Percentiles rank a stretch among this genome's conserved stretches.
These are phyloP conservation scores for Corella eumyota DNA, from an alignment of 23 tunicate species.

Conservation along the genomic window DNA sequence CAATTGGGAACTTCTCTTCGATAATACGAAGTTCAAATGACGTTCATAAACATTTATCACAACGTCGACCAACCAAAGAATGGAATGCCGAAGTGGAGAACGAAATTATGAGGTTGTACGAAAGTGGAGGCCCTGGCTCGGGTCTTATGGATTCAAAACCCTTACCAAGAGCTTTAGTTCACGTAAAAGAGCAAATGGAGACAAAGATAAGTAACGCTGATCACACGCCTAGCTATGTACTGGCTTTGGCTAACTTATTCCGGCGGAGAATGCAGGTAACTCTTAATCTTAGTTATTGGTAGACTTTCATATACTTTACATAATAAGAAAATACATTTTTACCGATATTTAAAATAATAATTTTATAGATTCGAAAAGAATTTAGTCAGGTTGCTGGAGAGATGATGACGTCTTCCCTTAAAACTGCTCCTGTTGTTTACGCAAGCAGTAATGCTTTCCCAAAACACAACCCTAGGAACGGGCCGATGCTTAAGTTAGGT, in stretches of 20 bases:
- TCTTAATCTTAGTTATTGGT: not conserved
- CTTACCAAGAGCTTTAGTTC: not conserved
- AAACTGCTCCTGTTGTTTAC: constrained; percentile 2
- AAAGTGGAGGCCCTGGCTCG: constrained; percentile 27
- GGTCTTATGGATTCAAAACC: constrained; percentile 14
- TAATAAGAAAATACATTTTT: not conserved
- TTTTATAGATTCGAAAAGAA: constrained; percentile 28
- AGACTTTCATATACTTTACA: not conserved
- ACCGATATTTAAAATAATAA: not conserved
- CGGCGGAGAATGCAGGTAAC: constrained; percentile 45
- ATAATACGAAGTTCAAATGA: not conserved
- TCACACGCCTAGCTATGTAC: constrained; percentile 56
- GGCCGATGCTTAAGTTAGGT: no score
- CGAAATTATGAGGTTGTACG: constrained; percentile 43
- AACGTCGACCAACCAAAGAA: constrained; percentile 8
- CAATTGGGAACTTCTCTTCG: not conserved
- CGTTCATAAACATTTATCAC: not conserved
- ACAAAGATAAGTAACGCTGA: constrained; percentile 24
- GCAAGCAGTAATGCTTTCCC: constrained; percentile 8
- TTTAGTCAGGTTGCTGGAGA: constrained; percentile 38
- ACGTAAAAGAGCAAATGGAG: constrained; percentile 28
- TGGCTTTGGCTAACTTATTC: constrained; percentile 51
- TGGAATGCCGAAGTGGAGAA: constrained; percentile 40
- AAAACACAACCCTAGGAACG: no score
- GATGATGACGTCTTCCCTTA: not conserved